These are phyloP conservation scores for Lagenorhynchus albirostris DNA, from an alignment of 2,113 vertebrate genomes.

Conservation along the genomic window DNA sequence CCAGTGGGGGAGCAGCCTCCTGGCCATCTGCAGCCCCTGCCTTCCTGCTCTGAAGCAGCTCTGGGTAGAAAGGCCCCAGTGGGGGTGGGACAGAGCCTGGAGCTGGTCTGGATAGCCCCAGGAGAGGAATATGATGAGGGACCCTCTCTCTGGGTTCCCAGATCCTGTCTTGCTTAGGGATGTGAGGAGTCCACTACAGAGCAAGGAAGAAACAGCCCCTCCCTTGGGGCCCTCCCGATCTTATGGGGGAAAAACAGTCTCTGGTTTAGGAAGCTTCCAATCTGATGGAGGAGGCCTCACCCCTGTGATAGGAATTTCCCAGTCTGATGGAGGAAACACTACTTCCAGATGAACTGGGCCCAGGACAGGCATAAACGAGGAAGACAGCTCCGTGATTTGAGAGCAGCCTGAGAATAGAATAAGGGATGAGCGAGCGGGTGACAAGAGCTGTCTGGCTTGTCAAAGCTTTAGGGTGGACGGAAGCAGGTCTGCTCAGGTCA, in stretches of 20 bases:
- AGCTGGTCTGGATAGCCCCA: too few species aligned
- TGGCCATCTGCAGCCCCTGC: neutral
- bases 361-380: neutral
- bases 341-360: neutral
- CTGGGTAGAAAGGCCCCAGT: neutral
- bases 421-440: too few species aligned
- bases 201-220: neutral
- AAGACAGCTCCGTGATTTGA: accelerated
- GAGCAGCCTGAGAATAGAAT: neutral
- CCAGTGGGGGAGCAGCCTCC: neutral
- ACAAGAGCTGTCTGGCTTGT: accelerated
- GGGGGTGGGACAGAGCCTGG: neutral
- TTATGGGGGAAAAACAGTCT: neutral
- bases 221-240: neutral
- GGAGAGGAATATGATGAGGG: neutral
- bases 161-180: neutral
- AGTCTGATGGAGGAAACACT: accelerated
- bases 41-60: neutral
- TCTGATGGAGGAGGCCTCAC: neutral
- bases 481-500: too few species aligned
- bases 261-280: neutral
- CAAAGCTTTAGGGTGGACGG: neutral
- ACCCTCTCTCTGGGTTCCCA: neutral
- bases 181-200: accelerated
- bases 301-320: neutral